Evolutionary conservation across 2,797 vertebrate species (phyloP), one percentile per base, ranked within the genome.

Genomic region (Naso thynnoides): DNA sequence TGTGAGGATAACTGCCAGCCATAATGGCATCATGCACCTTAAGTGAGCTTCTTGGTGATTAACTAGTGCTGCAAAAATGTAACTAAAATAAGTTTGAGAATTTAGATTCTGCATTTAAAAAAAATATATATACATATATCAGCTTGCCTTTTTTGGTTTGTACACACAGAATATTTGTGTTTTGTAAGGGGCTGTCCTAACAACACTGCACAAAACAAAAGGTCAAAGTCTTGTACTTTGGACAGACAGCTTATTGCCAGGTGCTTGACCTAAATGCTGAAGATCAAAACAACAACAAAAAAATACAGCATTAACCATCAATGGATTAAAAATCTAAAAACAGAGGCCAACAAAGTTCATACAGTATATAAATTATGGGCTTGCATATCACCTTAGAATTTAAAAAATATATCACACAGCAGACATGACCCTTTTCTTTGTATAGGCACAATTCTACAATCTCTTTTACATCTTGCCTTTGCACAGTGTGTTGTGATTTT

Each of bases 1-100:
- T 24, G 44, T 50, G 27, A 75, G 61, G 57, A 82, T 58, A 59
- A 79, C 62, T 75, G 73, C 70, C 60, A 84, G 70, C 26, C 49
- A 53, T 31, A 56, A 72, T 16, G 23, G 64, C 54, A 70, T n/a
- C 36, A 18, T 45, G 39, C 55, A 66, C 49, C 49, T 79, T 29
- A 58, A 61, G 41, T 33, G 48, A 57, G 41, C 50, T 57, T 38
- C 23, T n/a, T 39, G 36, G 24, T 50, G 29, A 47, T 75, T 38
- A 58, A 78, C 8, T 31, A 29, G 6, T 4, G 19, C 16, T 19
- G 31, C 4, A 49, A 1, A 52, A 38, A 23, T 65, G 54, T 38
- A 19, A n/a, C 16, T 33, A 1, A 57, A 59, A 49, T 45, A 16
- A 52, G 23, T 52, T 48, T 49, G 0, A n/a, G 2, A 36, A 62